Percentiles rank a stretch among this genome's conserved stretches.
Evolutionary conservation across 1,140 invertebrate genomes (phyloP).

Genomic region (Drosophila novamexicana): DNA sequence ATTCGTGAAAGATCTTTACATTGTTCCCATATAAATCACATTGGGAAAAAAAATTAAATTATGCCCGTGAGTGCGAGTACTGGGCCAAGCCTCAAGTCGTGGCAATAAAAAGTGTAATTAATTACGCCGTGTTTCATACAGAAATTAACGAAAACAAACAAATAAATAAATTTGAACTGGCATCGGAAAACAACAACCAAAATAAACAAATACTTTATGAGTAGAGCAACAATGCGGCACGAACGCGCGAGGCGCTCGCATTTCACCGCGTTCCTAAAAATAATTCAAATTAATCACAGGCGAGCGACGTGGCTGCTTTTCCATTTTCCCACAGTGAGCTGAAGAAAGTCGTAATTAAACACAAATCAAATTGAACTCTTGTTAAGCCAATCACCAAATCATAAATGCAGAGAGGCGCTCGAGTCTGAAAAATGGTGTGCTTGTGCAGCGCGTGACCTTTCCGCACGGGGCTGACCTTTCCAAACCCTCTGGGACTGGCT

Average conservation of each 20-base stretch:
- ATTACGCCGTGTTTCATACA: conserved; percentile 61
- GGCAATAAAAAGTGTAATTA: conserved; percentile 79
- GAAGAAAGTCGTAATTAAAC: conserved; percentile 52
- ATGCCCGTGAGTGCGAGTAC: conserved; percentile 18
- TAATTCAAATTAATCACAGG: conserved; percentile 75
- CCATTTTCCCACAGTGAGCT: conserved; percentile 61
- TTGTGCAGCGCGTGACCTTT: conserved; percentile 2
- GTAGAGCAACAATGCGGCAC: conserved; percentile 7
- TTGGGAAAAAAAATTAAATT: conserved; percentile 33
- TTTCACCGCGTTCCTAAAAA: conserved; percentile 67
- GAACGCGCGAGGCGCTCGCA: conserved; percentile 52
- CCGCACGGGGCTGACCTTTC: neutral
- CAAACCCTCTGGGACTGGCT: conserved; percentile 21
- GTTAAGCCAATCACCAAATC: conserved; percentile 31
- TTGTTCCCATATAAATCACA: conserved; percentile 78
- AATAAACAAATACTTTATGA: conserved; percentile 21
- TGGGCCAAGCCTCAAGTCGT: conserved; percentile 60
- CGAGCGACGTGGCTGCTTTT: conserved; percentile 29
- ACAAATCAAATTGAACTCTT: conserved; percentile 49
- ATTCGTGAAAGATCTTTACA: conserved; percentile 17
- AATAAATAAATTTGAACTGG: conserved; percentile 50
- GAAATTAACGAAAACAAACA: conserved; percentile 62
- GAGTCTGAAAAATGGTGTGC: neutral
- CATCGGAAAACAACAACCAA: conserved; percentile 43
- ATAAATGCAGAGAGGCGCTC: conserved; percentile 9